These are phyloP conservation scores for Felis chaus DNA, from an alignment of 2,113 vertebrate genomes.

Conservation along the genomic window DNA sequence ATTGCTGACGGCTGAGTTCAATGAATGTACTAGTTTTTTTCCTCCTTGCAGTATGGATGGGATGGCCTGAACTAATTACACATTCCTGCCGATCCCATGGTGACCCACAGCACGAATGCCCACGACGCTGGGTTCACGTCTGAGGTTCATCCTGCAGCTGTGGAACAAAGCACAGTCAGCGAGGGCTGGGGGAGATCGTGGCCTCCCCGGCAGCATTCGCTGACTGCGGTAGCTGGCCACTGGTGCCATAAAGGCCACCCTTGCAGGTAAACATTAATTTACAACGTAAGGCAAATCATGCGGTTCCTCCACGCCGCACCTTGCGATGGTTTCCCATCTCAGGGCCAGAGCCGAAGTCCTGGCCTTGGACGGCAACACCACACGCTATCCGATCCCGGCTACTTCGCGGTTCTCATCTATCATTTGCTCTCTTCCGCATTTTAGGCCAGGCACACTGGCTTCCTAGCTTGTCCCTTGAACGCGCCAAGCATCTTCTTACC, in stretches of 20 bases:
- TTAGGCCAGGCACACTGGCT: not conserved
- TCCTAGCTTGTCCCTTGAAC: not conserved
- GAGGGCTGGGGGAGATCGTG: not conserved
- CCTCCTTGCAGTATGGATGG: not conserved
- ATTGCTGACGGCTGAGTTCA: slow-evolving; percentile 41
- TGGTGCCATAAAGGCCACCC: not conserved
- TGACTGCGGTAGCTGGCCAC: not conserved
- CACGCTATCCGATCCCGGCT: not conserved
- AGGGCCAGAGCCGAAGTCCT: not conserved
- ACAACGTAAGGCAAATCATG: not conserved
- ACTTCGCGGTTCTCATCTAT: not conserved
- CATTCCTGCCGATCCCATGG: not conserved
- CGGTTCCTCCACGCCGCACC: not conserved
- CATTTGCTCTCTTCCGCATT: not conserved
- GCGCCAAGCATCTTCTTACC: not conserved
- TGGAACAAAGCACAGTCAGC: not conserved
- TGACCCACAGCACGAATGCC: not conserved
- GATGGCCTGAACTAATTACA: slow-evolving; percentile 49
- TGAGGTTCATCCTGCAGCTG: not conserved
- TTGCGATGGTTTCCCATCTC: not conserved
- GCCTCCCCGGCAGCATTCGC: not conserved
- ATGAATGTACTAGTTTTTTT: slow-evolving; percentile 5
- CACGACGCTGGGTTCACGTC: not conserved
- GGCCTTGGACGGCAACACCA: not conserved
- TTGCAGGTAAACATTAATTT: not conserved